Base-by-base conservation (phyloP, 1,140 invertebrate species). In the Ephestia elutella region DNA sequence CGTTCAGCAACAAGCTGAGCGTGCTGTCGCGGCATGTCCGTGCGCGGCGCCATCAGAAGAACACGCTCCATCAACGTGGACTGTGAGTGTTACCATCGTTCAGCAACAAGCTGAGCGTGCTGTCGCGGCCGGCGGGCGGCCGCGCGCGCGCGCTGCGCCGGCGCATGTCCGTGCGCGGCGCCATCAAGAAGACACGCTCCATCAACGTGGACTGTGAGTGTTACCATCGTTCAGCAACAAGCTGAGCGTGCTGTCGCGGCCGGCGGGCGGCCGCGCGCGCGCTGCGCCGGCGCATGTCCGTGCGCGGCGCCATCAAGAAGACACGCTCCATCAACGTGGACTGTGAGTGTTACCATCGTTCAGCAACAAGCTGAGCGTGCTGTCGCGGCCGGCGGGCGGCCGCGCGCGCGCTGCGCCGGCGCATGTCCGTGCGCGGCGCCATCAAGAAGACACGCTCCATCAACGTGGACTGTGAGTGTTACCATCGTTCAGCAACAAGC, bases 61-160 rank as follows among this genome's bases (percentile, higher is more conserved):
- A 96, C 95, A 0, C 89, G 95, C 73, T 96, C 95, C 7, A 96
- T 97, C 53, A 95, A 95, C 74, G 92, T 95, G 19, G 94, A 95
- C 80, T 93, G 94, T 95, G 86, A 91, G 93, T 91, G 3, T 28
- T 28, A 28, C n/a, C n/a, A n/a, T 93, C 94, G 30, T 93, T 96
- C 54, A 93, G 93, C 19, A 91, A 92, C 71, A 94, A 93, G 71
- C 90, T 91, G 18, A 92, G 91, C 60, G 89, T 95, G 59, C 87
- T 95, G 18, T 89, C 90, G 48, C 89, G 90, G 50, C 91, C 89
- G 15, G 83, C 89, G 0, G 89, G 86, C n/a, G 63, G 87, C 2
- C 72, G 86, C n/a, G 28, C 84, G 15, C 89, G 90, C 57, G 89
- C 90, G 59, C 66, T 95, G 5, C 90, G 92, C 48, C 89, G 94